phyloP scores from a whole-genome alignment of 2,888 invertebrate genomes.

The Drosophila subsilvestris region DNA sequence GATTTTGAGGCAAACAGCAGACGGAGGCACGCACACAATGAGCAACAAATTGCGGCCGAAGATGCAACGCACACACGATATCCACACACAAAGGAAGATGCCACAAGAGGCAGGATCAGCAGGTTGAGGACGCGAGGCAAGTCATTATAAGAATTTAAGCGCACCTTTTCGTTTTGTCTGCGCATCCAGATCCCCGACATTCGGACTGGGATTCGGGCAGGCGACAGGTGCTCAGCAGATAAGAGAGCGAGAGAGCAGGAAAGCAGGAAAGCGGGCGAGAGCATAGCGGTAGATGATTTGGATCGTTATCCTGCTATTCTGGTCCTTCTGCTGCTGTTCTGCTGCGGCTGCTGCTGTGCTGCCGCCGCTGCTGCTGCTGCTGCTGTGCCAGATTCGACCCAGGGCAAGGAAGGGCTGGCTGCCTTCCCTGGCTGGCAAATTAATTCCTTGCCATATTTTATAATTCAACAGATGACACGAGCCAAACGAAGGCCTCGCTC shows the following conservation, averaged over 20 bases:
- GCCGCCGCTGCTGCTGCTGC: constrained; percentile 59
- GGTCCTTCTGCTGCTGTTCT: constrained; percentile 32
- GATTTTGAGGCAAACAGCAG: constrained; percentile 63
- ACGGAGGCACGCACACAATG: constrained; percentile 49
- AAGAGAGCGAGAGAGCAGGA: constrained; percentile 21
- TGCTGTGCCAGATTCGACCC: constrained; percentile 73
- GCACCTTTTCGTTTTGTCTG: constrained; percentile 73
- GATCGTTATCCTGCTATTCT: constrained; percentile 69
- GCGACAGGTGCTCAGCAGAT: constrained; percentile 71
- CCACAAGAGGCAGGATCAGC: constrained; percentile 28
- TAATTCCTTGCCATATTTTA: constrained; percentile 81
- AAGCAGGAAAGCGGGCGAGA: constrained; percentile 17
- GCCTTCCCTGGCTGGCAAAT: constrained; percentile 59
- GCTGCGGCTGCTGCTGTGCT: constrained; percentile 51
- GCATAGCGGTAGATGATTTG: constrained; percentile 72
- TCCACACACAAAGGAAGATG: constrained; percentile 4
- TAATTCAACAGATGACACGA: constrained; percentile 81
- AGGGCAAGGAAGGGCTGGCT: constrained; percentile 52
- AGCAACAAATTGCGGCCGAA: constrained; percentile 74
- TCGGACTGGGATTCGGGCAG: constrained; percentile 21
- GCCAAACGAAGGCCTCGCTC: constrained; percentile 54
- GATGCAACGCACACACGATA: constrained; percentile 52
- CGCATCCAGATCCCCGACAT: constrained; percentile 47
- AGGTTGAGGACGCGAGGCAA: constrained; percentile 53
- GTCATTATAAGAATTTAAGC: constrained; percentile 80